Evolutionary conservation across 2,888 invertebrate genomes (phyloP).

Genomic region (Lamellibrachia columna): DNA sequence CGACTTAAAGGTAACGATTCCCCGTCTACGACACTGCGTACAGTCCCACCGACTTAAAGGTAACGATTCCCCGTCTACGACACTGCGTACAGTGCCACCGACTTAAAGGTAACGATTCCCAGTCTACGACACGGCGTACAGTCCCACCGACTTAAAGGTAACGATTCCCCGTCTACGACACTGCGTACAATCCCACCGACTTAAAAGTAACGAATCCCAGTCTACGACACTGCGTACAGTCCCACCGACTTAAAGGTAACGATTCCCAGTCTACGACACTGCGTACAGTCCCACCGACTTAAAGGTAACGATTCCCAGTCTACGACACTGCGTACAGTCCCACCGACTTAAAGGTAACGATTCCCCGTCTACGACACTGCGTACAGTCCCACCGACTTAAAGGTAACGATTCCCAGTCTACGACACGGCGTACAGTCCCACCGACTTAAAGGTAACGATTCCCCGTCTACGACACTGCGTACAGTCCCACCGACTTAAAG

Average conservation of each 20-base stretch:
- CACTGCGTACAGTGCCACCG: too few relatives aligned
- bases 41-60: too few relatives aligned
- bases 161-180: constrained; percentile 32
- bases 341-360: constrained; percentile 18
- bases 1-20: not conserved
- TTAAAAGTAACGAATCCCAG: too few relatives aligned
- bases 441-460: constrained; percentile 22
- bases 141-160: not conserved
- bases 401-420: too few relatives aligned
- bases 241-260: not conserved
- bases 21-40: too few relatives aligned
- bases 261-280: constrained; percentile 30
- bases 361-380: constrained; percentile 27
- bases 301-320: too few relatives aligned
- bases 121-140: too few relatives aligned
- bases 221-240: too few relatives aligned
- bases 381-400: constrained; percentile 32
- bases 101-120: too few relatives aligned
- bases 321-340: too few relatives aligned
- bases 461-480: constrained; percentile 26
- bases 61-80: constrained; percentile 32
- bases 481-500: constrained; percentile 30
- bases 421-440: too few relatives aligned
- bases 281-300: constrained; percentile 33
- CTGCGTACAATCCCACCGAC: too few relatives aligned